These are phyloP conservation scores for Suncus etruscus DNA, from an alignment of 2,113 vertebrate species.

Conservation along the genomic window DNA sequence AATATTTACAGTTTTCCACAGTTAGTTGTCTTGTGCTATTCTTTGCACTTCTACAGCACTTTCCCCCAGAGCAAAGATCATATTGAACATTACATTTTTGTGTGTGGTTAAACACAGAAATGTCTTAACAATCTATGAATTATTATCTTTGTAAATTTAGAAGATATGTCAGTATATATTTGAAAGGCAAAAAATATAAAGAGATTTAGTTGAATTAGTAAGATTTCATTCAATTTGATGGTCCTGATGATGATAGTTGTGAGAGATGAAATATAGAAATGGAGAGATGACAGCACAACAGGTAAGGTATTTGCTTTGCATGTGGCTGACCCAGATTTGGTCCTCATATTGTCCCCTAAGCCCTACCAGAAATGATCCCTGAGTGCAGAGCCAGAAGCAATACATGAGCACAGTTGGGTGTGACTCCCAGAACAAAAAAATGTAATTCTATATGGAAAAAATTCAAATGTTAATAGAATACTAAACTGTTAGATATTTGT, in stretches of 20 bases:
- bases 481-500: slow-evolving; percentile 1
- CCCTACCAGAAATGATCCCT: too few relatives aligned
- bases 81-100: slow-evolving; percentile 20
- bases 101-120: slow-evolving; percentile 3
- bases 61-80: neutral
- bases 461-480: neutral
- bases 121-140: slow-evolving; percentile 48
- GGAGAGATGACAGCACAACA: too few relatives aligned
- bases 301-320: too few relatives aligned
- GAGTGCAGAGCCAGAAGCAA: too few relatives aligned
- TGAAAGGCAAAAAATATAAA: neutral
- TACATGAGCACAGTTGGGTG: too few relatives aligned
- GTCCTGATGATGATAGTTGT: neutral
- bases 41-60: neutral
- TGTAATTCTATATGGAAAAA: neutral
- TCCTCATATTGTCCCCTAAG: too few relatives aligned
- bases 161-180: neutral
- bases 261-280: neutral
- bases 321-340: too few relatives aligned
- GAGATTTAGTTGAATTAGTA: neutral
- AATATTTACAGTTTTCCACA: neutral
- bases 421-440: too few relatives aligned
- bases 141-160: slow-evolving; percentile 5
- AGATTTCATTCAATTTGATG: slow-evolving; percentile 12
- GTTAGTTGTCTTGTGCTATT: neutral